phyloP scores from a whole-genome alignment of 2,888 invertebrate genomes.

The Cylloceria caligata region DNA sequence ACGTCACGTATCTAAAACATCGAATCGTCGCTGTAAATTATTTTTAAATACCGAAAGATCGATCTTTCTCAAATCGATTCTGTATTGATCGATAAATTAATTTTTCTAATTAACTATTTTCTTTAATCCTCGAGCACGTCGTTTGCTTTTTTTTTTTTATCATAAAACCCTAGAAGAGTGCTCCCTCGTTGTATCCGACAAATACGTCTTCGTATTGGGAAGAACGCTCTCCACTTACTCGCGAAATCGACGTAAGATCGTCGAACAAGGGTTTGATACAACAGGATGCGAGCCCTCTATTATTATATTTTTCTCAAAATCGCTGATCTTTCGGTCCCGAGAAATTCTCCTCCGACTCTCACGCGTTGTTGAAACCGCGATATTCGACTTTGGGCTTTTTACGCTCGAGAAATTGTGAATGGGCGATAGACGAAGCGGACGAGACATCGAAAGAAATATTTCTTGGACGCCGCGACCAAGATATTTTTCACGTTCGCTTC shows the following conservation, averaged over 20 bases:
- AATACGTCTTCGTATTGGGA: neutral
- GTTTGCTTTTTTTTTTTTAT: no score
- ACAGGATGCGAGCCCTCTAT: slow-evolving; percentile 4
- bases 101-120: no score
- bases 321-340: slow-evolving; percentile 10
- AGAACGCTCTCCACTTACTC: no score
- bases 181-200: neutral
- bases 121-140: no score
- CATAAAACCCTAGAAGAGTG: neutral
- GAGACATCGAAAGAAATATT: neutral
- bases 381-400: slow-evolving; percentile 8
- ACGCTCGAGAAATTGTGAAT: slow-evolving; percentile 17
- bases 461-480: neutral
- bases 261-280: neutral
- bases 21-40: no score
- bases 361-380: slow-evolving; percentile 9
- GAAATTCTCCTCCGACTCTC: slow-evolving; percentile 8
- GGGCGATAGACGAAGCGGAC: neutral
- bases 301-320: slow-evolving; percentile 18
- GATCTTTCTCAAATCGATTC: no score
- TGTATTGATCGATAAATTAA: no score
- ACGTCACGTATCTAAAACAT: no score
- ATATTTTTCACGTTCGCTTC: slow-evolving; percentile 39
- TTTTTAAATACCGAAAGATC: no score
- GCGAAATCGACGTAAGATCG: neutral